Percentiles rank a stretch among this genome's conserved stretches.
These are phyloP conservation scores for Crenichthys baileyi DNA, from an alignment of 2,797 vertebrate species.

Conservation along the genomic window DNA sequence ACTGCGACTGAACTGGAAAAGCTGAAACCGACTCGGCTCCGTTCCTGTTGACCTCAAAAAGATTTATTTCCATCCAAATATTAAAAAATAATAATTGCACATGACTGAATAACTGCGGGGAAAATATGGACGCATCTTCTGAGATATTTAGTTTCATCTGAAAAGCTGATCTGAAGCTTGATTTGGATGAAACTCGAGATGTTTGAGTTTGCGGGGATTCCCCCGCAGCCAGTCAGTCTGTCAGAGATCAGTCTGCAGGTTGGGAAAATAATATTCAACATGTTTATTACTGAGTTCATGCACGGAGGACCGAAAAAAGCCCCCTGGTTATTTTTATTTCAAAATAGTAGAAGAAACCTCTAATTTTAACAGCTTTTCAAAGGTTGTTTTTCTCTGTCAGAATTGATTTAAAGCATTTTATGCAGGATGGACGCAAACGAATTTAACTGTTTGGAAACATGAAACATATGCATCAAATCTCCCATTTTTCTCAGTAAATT, in stretches of 20 bases:
- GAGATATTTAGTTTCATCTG: neutral
- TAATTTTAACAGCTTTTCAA: too few relatives aligned
- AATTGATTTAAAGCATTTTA: neutral
- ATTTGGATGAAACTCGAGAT: neutral
- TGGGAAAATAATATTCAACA: neutral
- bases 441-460: neutral
- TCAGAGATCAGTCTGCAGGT: slow-evolving; percentile 12
- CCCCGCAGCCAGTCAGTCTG: neutral
- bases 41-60: neutral
- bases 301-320: neutral
- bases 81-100: neutral
- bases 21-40: neutral
- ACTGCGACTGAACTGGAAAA: neutral
- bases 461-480: neutral
- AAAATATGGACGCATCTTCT: neutral
- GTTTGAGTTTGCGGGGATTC: neutral
- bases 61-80: neutral
- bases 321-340: too few relatives aligned
- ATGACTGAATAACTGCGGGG: neutral
- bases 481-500: neutral
- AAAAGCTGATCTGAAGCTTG: neutral
- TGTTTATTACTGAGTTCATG: neutral
- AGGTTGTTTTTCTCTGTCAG: too few relatives aligned
- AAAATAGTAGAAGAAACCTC: too few relatives aligned
- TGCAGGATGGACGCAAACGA: too few relatives aligned